Conservation (phyloP, 2,113 vertebrate species). For the Menidia beryllina region DNA sequence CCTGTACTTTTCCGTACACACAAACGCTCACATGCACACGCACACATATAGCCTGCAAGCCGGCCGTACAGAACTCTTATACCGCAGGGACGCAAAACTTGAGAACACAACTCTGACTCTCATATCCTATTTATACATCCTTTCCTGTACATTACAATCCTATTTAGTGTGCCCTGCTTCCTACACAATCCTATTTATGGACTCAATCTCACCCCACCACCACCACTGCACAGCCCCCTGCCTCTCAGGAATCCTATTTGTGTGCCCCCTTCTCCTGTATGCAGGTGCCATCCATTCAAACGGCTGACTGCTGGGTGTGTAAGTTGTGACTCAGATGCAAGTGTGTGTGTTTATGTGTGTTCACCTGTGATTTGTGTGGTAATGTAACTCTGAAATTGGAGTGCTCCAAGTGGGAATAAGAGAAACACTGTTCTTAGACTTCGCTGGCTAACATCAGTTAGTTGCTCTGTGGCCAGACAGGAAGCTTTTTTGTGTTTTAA, state of each 20-base stretch:
- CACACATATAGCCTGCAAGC: slow-evolving; percentile 26
- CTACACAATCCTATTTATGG: slow-evolving; percentile 80
- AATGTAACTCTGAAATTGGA: slow-evolving; percentile 71
- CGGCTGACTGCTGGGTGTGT: slow-evolving; percentile 66
- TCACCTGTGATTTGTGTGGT: slow-evolving; percentile 61
- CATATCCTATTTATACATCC: slow-evolving; percentile 82
- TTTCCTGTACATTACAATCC: slow-evolving; percentile 81
- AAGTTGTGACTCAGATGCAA: slow-evolving; percentile 46
- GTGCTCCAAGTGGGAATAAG: slow-evolving; percentile 54
- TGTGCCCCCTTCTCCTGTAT: slow-evolving; percentile 74
- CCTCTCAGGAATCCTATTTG: slow-evolving; percentile 75
- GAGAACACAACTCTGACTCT: slow-evolving; percentile 77
- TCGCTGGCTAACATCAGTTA: slow-evolving; percentile 48
- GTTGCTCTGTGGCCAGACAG: slow-evolving; percentile 28
- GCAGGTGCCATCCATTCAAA: slow-evolving; percentile 77
- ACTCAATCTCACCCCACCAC: slow-evolving; percentile 46
- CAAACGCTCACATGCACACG: slow-evolving; percentile 8
- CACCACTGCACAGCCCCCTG: slow-evolving; percentile 34
- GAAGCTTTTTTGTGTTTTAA: slow-evolving; percentile 13
- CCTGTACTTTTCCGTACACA: slow-evolving; percentile 61
- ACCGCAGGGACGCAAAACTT: slow-evolving; percentile 70
- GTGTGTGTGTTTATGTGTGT: slow-evolving; percentile 40
- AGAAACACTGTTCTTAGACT: slow-evolving; percentile 50
- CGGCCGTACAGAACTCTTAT: slow-evolving; percentile 59
- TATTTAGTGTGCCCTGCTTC: slow-evolving; percentile 77